Base-by-base conservation (phyloP, 2,888 invertebrate genomes). In the Oscheius sp. region DNA sequence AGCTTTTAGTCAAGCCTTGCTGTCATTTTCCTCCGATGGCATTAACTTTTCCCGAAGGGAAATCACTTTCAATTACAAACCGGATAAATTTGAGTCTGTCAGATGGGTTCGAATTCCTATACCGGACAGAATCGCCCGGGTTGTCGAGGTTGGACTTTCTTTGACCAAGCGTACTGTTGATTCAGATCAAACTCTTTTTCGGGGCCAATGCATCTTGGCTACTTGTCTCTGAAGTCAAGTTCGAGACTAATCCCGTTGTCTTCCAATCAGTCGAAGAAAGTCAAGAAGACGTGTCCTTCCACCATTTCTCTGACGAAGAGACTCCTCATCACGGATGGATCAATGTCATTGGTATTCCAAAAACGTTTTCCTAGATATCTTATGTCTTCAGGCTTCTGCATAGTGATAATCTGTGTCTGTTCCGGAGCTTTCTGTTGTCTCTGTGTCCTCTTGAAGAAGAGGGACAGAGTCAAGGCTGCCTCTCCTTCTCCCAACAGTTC, bases 71-170 rank as follows among this genome's bases (percentile, higher is more conserved):
- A 76, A 80, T 0, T 81, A 84, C 57, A 59, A 66, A 1, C 66
- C 78, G n/a, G 87, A 86, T 47, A 60, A 72, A 1, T 82, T 79
- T n/a, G 87, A 87, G 29, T 75, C 76, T 13, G 93, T 95, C 1
- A 92, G 94, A 29, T 94, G 94, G 90, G 93, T 96, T 62, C 93
- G 93, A 88, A 93, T 96, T 86, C 93, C 93, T 84, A 92, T 96
- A 50, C 93, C 94, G 88, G 93, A 94, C 88, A 92, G 94, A 63
- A 93, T 95, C 68, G 96, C 94, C 76, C 94, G 94, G 88, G 91
- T 94, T 83, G 92, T 93, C 70, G 92, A 92, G 84, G 95, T 95
- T 89, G 93, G 73, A 7, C 21, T 42, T n/a, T 5, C 33, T 7
- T 2, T 9, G 9, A 13, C 0, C 37, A 35, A 11, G 50, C 21